These are phyloP conservation scores for Penaeus vannamei DNA, from an alignment of 1,140 invertebrate species.

Conservation along the genomic window DNA sequence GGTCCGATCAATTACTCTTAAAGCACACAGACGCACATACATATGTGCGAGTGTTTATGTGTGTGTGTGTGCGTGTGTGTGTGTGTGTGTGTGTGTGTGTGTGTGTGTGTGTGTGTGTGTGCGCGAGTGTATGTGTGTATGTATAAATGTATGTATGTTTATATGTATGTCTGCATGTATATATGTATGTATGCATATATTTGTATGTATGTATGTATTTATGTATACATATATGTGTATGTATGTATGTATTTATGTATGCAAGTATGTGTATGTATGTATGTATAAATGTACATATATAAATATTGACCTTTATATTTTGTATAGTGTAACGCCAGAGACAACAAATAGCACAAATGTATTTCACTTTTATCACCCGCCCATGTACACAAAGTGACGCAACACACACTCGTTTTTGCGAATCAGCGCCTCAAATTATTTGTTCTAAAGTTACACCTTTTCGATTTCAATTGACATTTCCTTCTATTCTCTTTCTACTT, in stretches of 20 bases:
- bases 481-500: neutral
- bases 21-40: neutral
- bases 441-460: no score
- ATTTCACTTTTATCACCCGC: neutral
- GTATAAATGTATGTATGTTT: neutral
- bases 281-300: neutral
- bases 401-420: neutral
- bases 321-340: no score
- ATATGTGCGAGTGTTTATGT: neutral
- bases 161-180: slow-evolving; percentile 9
- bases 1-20: neutral
- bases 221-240: slow-evolving; percentile 6
- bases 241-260: neutral
- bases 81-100: slow-evolving; percentile 23
- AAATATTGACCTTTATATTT: neutral
- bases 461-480: neutral
- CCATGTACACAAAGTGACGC: neutral
- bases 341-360: no score
- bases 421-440: neutral
- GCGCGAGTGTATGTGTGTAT: slow-evolving; percentile 7
- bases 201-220: neutral
- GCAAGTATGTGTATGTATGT: neutral
- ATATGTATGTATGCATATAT: neutral
- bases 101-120: slow-evolving; percentile 22
- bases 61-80: slow-evolving; percentile 13